phyloP scores from a whole-genome alignment of 2,888 invertebrate species.

The Zhengitettix transpicula region DNA sequence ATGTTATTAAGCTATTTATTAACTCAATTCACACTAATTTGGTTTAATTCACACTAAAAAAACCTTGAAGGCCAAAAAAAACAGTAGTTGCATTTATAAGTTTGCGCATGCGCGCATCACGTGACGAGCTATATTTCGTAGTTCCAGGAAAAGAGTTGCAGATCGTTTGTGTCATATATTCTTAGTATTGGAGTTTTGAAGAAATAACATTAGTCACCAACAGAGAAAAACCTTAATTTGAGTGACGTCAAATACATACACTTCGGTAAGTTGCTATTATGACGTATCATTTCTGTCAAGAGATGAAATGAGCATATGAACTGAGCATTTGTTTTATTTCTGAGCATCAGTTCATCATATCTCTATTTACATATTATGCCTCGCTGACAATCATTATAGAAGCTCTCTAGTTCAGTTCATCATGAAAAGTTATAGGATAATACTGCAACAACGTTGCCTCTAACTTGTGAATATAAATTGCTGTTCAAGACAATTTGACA shows the following conservation, averaged over 20 bases:
- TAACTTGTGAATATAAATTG: no score
- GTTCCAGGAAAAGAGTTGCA: conserved; percentile 12
- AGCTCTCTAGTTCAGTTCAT: no score
- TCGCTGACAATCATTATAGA: no score
- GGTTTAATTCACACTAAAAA: no score
- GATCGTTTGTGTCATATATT: conserved; percentile 12
- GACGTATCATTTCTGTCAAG: neutral
- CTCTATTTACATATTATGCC: no score
- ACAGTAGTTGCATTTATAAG: neutral
- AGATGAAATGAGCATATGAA: neutral
- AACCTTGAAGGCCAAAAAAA: no score
- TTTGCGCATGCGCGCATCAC: conserved; percentile 11
- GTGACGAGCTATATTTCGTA: conserved; percentile 11
- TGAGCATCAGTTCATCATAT: no score
- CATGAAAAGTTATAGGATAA: no score
- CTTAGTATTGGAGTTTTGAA: conserved; percentile 9
- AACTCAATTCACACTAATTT: no score
- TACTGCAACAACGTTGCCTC: no score
- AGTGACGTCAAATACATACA: conserved; percentile 8
- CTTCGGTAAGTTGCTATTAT: conserved; percentile 11
- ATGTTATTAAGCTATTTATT: no score
- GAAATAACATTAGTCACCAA: conserved; percentile 11
- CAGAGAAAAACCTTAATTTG: conserved; percentile 8
- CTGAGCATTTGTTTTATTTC: neutral
- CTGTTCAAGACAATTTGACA: no score